These are phyloP conservation scores for Tapirus indicus DNA, from an alignment of 2,797 vertebrate species.

Conservation along the genomic window DNA sequence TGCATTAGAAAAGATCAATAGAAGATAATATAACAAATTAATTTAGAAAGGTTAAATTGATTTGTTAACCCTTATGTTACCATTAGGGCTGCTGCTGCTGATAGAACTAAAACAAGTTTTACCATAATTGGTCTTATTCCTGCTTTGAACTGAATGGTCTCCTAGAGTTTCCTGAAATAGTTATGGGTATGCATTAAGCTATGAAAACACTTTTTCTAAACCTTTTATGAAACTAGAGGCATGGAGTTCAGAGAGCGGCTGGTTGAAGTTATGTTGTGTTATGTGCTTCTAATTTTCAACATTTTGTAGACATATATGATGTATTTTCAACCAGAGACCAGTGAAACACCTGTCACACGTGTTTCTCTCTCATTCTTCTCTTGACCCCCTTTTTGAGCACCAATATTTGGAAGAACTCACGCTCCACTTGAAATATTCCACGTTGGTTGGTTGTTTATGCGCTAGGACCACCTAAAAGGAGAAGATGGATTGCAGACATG, in stretches of 20 bases:
- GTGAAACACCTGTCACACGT: not conserved
- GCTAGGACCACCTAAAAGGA: not conserved
- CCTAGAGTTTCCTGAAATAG: not conserved
- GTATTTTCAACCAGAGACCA: not conserved
- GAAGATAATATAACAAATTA: constrained; percentile 77
- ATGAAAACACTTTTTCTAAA: not conserved
- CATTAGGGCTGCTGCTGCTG: not conserved
- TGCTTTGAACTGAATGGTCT: not conserved
- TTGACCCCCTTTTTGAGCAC: not conserved
- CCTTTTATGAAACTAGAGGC: not conserved
- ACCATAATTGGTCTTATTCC: not conserved
- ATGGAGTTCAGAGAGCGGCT: not conserved
- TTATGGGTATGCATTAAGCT: not conserved
- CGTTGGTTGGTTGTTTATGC: not conserved
- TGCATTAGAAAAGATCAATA: constrained; percentile 82
- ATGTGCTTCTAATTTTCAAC: not conserved
- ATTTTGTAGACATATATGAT: not conserved
- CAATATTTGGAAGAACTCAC: not conserved
- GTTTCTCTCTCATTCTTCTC: not conserved
- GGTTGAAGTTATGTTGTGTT: not conserved
- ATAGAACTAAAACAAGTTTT: constrained; percentile 29
- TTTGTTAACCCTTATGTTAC: constrained; percentile 75
- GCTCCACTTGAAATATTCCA: not conserved
- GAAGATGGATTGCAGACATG: not conserved
- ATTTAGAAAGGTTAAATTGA: constrained; percentile 74